Percentiles rank a stretch among this genome's conserved stretches.
These are phyloP conservation scores for Acleris sparsana DNA, from an alignment of 2,888 invertebrate genomes.

Conservation along the genomic window DNA sequence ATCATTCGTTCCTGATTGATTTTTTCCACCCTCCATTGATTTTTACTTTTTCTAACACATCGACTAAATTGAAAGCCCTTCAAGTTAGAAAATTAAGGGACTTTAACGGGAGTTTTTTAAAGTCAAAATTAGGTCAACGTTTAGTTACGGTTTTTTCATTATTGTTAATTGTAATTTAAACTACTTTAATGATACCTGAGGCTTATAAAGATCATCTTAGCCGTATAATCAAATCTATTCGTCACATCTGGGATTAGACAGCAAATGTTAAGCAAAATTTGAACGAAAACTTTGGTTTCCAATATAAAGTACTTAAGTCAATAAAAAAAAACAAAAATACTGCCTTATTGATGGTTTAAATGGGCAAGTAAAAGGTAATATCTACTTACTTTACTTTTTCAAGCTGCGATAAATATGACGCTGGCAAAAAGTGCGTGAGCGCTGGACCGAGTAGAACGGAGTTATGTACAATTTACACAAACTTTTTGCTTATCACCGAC, in stretches of 20 bases:
- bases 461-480: constrained; percentile 57
- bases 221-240: no score
- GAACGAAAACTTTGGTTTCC: no score
- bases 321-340: not conserved
- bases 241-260: no score
- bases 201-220: not conserved
- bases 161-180: constrained; percentile 25
- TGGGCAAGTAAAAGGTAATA: not conserved
- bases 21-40: constrained; percentile 59
- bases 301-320: no score
- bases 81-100: constrained; percentile 53
- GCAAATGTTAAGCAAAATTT: no score
- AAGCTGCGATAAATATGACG: constrained; percentile 8
- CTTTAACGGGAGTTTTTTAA: constrained; percentile 42
- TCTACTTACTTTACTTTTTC: not conserved
- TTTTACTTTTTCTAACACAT: constrained; percentile 56
- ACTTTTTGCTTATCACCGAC: constrained; percentile 62
- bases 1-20: constrained; percentile 76
- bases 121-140: constrained; percentile 49
- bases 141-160: constrained; percentile 41
- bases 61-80: constrained; percentile 72
- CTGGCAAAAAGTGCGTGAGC: constrained; percentile 59
- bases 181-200: not conserved
- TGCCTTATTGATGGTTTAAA: not conserved
- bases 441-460: constrained; percentile 61